Evolutionary conservation across 2,888 invertebrate genomes (phyloP).

Genomic region (Tipula confusa): DNA sequence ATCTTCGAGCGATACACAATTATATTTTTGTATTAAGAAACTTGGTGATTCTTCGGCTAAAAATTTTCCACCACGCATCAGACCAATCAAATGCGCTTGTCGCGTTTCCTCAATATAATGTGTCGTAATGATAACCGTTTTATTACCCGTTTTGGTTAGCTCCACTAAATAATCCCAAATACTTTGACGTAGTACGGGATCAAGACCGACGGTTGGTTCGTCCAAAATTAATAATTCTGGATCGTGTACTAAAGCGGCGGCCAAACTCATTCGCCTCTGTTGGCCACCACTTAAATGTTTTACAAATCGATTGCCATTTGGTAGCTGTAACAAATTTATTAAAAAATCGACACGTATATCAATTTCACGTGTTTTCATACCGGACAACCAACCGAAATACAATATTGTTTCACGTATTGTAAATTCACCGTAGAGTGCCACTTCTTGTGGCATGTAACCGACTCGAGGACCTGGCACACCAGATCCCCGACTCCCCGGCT

Average conservation of each 20-base stretch:
- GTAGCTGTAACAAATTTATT: constrained; percentile 59
- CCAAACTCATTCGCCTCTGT: constrained; percentile 81
- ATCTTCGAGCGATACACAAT: constrained; percentile 69
- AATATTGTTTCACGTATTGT: constrained; percentile 75
- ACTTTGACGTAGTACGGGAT: constrained; percentile 78
- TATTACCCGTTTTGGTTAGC: constrained; percentile 67
- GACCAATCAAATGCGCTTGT: constrained; percentile 75
- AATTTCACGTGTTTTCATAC: constrained; percentile 64
- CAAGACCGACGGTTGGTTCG: constrained; percentile 91
- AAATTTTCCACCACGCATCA: constrained; percentile 78
- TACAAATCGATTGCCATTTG: constrained; percentile 58
- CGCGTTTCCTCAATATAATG: constrained; percentile 85
- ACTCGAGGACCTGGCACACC: constrained; percentile 86
- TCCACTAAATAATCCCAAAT: constrained; percentile 83
- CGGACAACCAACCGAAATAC: constrained; percentile 80
- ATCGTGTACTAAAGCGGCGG: constrained; percentile 81
- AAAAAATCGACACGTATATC: constrained; percentile 69
- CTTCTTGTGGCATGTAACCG: constrained; percentile 86
- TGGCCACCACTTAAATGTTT: constrained; percentile 86
- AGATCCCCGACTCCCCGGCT: constrained; percentile 75
- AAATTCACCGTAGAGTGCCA: constrained; percentile 72
- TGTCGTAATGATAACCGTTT: constrained; percentile 80
- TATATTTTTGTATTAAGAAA: constrained; percentile 66
- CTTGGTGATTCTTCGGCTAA: constrained; percentile 78
- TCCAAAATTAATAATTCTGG: constrained; percentile 87